These are phyloP conservation scores for Tachysurus fulvidraco DNA, from an alignment of 2,113 vertebrate genomes.

Conservation along the genomic window DNA sequence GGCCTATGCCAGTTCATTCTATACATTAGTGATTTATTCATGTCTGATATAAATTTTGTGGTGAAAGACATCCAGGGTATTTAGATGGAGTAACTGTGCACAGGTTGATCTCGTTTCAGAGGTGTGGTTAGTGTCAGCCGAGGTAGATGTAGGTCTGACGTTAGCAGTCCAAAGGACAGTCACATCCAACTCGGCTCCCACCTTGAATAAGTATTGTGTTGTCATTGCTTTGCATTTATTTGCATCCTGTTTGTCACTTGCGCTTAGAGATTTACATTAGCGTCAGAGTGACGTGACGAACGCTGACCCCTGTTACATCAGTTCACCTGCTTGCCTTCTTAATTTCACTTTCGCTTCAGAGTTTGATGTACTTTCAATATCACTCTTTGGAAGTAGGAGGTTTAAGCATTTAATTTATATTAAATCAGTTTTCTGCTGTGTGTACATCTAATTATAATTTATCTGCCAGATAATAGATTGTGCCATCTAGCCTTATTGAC, in stretches of 20 bases:
- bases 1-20: neutral
- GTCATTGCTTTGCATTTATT: slow-evolving; percentile 41
- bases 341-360: neutral
- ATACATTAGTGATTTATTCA: neutral
- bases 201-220: slow-evolving; percentile 32
- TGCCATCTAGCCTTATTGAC: neutral
- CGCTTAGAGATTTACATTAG: slow-evolving; percentile 27
- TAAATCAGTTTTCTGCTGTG: neutral
- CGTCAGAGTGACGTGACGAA: slow-evolving; percentile 24
- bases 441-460: neutral
- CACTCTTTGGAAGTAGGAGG: neutral
- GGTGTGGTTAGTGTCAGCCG: neutral
- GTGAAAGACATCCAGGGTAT: neutral
- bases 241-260: slow-evolving; percentile 38
- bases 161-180: neutral
- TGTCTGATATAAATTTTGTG: neutral
- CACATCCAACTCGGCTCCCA: neutral
- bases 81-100: neutral
- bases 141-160: neutral
- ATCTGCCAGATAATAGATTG: neutral
- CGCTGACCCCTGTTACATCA: neutral
- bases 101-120: neutral
- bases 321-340: neutral
- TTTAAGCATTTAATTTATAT: neutral
- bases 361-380: neutral